Percentiles rank a stretch among this genome's conserved stretches.
Evolutionary conservation across 2,113 vertebrate species (phyloP).

Genomic region (Thalassarche chlororhynchos): DNA sequence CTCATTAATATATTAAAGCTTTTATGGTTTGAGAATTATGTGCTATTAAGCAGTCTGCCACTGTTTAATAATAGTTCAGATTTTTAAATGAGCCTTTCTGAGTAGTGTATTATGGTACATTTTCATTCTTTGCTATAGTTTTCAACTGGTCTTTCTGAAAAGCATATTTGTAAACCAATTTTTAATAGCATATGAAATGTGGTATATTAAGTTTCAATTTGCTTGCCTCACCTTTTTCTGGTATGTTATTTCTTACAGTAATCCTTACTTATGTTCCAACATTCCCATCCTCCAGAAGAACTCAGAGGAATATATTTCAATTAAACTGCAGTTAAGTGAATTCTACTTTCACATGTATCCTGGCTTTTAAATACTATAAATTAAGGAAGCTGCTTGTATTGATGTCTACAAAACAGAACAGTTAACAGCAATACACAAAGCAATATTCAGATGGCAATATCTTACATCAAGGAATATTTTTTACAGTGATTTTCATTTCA

Average conservation of each 20-base stretch:
- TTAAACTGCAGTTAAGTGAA: not conserved
- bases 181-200: not conserved
- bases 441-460: not conserved
- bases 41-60: not conserved
- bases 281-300: not conserved
- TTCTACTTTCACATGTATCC: not conserved
- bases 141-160: not conserved
- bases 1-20: not conserved
- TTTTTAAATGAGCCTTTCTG: not conserved
- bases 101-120: not conserved
- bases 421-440: not conserved
- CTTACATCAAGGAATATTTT: not conserved
- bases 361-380: not conserved
- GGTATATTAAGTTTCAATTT: not conserved
- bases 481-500: not conserved
- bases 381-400: not conserved
- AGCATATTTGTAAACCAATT: not conserved
- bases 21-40: not conserved
- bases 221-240: not conserved
- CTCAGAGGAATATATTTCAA: not conserved
- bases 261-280: not conserved
- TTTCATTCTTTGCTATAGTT: not conserved
- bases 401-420: not conserved
- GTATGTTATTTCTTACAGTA: not conserved
- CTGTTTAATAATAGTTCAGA: not conserved